Percentiles rank a stretch among this genome's conserved stretches.
Conservation (phyloP, 2,888 invertebrate species). For the Geotrupes spiniger region DNA sequence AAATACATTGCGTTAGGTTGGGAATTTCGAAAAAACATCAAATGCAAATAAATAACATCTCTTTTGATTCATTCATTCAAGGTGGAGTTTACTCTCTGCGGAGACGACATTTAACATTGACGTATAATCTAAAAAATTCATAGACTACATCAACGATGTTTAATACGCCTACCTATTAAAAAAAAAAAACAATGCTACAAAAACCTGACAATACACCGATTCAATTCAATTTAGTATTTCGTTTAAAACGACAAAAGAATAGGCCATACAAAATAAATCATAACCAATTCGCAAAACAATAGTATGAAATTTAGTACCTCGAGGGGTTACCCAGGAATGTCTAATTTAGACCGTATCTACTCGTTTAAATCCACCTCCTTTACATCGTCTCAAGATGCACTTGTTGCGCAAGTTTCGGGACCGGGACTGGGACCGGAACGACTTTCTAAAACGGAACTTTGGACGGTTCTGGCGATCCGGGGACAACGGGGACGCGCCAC, state of each 20-base stretch:
- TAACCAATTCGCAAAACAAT: constrained; percentile 22
- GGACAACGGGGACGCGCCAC: no score
- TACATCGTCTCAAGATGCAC: constrained; percentile 32
- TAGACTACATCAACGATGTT: constrained; percentile 23
- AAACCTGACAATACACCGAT: constrained; percentile 26
- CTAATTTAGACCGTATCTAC: constrained; percentile 32
- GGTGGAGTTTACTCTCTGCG: constrained; percentile 55
- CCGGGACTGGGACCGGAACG: constrained; percentile 34
- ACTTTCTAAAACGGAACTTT: constrained; percentile 36
- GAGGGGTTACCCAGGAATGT: constrained; percentile 35
- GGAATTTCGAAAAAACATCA: constrained; percentile 32
- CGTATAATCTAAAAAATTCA: constrained; percentile 23
- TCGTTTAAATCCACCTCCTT: constrained; percentile 31
- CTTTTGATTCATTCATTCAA: constrained; percentile 33
- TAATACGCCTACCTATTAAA: constrained; percentile 42
- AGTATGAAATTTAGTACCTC: constrained; percentile 35
- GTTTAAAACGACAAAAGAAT: not conserved
- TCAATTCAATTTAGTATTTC: not conserved
- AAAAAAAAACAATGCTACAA: constrained; percentile 37
- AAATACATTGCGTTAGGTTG: no score
- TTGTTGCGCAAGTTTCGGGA: constrained; percentile 31
- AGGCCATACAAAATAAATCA: constrained; percentile 25
- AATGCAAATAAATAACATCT: constrained; percentile 43
- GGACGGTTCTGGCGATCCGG: no score
- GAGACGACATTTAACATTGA: constrained; percentile 31